Evolutionary conservation across 2,797 vertebrate genomes (phyloP).

Genomic region (Pangasius larnaudii): DNA sequence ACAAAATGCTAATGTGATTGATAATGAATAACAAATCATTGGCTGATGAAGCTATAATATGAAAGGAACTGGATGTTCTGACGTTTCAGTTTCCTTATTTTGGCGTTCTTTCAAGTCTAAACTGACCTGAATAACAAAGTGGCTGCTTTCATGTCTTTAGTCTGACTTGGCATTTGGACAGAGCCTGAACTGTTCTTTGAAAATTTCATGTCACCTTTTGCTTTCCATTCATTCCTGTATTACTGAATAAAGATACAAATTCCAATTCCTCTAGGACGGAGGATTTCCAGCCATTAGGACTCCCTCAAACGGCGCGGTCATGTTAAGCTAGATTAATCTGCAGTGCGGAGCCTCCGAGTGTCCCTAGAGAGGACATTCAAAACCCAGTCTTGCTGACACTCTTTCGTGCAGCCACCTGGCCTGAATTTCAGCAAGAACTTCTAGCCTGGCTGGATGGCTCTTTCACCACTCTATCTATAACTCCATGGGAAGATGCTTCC

Average conservation of each 20-base stretch:
- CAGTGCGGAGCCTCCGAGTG: conserved; percentile 2
- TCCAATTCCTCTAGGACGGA: not conserved
- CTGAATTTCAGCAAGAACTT: conserved; percentile 17
- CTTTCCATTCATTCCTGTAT: not conserved
- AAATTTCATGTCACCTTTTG: not conserved
- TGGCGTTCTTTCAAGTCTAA: not conserved
- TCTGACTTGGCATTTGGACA: not conserved
- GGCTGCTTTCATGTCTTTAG: not conserved
- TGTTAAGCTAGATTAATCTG: conserved; percentile 44
- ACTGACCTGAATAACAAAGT: not conserved
- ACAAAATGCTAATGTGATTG: not conserved
- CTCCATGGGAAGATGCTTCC: conserved; percentile 13
- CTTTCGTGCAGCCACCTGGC: conserved; percentile 4
- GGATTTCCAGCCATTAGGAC: conserved; percentile 18
- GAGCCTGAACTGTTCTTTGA: not conserved
- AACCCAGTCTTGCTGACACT: conserved; percentile 1
- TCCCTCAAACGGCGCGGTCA: not conserved
- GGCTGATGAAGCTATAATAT: not conserved
- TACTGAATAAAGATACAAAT: not conserved
- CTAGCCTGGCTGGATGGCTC: not conserved
- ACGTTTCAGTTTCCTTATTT: not conserved
- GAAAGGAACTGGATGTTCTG: not conserved
- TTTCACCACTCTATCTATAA: conserved; percentile 6
- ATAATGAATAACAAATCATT: not conserved
- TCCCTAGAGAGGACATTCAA: conserved; percentile 36